A percentile compares a stretch with the other conserved stretches of the same genome.
Conservation (phyloP, 2,888 invertebrate species). For the Aethes cnicana region DNA sequence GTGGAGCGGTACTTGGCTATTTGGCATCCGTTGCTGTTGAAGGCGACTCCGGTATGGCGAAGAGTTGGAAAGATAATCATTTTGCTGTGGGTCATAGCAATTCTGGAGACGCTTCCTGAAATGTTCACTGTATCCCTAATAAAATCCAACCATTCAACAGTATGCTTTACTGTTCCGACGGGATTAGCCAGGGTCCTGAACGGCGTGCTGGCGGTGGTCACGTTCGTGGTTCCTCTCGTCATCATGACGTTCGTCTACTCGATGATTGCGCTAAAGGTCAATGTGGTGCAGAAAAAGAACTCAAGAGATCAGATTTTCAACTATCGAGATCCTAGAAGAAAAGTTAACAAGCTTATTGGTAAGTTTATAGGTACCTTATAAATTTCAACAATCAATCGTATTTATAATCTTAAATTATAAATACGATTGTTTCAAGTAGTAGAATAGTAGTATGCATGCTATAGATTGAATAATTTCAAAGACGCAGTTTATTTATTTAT, state of each 20-base stretch:
- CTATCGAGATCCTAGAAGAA: slow-evolving; percentile 39
- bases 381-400: no score
- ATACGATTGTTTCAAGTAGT: no score
- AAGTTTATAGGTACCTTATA: slow-evolving; percentile 27
- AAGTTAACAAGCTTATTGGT: slow-evolving; percentile 46
- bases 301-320: slow-evolving; percentile 38
- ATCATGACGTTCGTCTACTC: slow-evolving; percentile 43
- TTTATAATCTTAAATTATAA: no score
- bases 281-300: slow-evolving; percentile 35
- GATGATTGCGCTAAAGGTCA: slow-evolving; percentile 44
- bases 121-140: slow-evolving; percentile 37
- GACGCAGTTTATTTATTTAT: no score
- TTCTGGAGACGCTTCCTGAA: slow-evolving; percentile 41
- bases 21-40: slow-evolving; percentile 52
- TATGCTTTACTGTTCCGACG: slow-evolving; percentile 37
- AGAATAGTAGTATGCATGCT: no score
- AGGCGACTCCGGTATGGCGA: slow-evolving; percentile 46
- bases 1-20: slow-evolving; percentile 62
- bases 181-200: slow-evolving; percentile 32
- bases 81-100: slow-evolving; percentile 39
- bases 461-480: no score
- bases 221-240: slow-evolving; percentile 40
- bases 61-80: slow-evolving; percentile 52
- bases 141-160: slow-evolving; percentile 33
- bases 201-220: slow-evolving; percentile 35